A percentile compares a stretch with the other conserved stretches of the same genome.
Evolutionary conservation across 2,888 invertebrate genomes (phyloP).

Genomic region (Keiferia lycopersicella): DNA sequence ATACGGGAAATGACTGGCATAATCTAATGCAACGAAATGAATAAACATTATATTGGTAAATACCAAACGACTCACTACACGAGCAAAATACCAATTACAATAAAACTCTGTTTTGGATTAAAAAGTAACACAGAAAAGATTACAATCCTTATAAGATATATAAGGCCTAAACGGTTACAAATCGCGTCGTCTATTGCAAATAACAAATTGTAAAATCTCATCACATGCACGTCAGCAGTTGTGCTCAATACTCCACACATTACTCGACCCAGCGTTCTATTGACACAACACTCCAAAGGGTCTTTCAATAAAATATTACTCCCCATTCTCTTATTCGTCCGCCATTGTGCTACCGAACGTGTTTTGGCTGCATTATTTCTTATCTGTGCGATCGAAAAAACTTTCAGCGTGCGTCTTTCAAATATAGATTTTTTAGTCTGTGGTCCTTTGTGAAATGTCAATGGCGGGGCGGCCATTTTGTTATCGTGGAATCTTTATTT

Average conservation of each 20-base stretch:
- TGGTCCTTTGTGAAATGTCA: slow-evolving; percentile 52
- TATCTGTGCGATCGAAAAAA: slow-evolving; percentile 55
- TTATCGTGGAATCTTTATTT: slow-evolving; percentile 58
- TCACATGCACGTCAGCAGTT: slow-evolving; percentile 22
- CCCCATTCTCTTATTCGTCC: slow-evolving; percentile 70
- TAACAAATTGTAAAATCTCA: slow-evolving; percentile 35
- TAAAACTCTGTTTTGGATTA: too few relatives aligned
- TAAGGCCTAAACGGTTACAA: not conserved
- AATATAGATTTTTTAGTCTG: slow-evolving; percentile 34
- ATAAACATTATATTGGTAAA: too few relatives aligned
- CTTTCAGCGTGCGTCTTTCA: slow-evolving; percentile 33
- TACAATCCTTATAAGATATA: too few relatives aligned
- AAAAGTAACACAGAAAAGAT: too few relatives aligned
- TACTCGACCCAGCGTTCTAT: slow-evolving; percentile 67
- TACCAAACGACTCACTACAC: too few relatives aligned
- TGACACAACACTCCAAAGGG: slow-evolving; percentile 81
- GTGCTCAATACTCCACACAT: slow-evolving; percentile 67
- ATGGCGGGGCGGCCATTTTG: slow-evolving; percentile 66
- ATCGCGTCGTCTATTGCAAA: slow-evolving; percentile 19
- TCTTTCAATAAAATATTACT: slow-evolving; percentile 79
- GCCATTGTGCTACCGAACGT: slow-evolving; percentile 60
- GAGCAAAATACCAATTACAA: too few relatives aligned
- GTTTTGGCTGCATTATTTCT: slow-evolving; percentile 61
- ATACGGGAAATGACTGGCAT: too few relatives aligned
- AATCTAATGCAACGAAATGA: too few relatives aligned